phyloP scores from a whole-genome alignment of 1,140 invertebrate genomes.

The Campodea augens region DNA sequence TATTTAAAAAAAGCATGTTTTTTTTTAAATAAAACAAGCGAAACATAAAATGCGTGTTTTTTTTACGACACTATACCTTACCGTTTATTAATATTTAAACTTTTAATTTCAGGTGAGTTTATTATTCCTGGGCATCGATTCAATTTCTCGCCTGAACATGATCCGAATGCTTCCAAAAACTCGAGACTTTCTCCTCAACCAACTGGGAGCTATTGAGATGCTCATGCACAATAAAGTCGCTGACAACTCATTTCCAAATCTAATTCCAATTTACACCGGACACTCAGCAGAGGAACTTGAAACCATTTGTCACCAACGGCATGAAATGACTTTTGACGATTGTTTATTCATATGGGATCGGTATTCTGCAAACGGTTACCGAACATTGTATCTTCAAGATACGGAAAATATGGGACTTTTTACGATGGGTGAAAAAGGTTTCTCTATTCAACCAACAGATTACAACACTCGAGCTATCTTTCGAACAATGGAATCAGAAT shows the following conservation, averaged over 20 bases:
- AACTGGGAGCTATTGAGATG: constrained; percentile 16
- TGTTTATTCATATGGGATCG: constrained; percentile 65
- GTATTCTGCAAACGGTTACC: constrained; percentile 46
- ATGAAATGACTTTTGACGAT: constrained; percentile 30
- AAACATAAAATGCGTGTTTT: too few species aligned
- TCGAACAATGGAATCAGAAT: constrained; percentile 31
- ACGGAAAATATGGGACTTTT: constrained; percentile 50
- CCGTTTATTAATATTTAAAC: too few species aligned
- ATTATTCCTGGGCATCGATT: constrained; percentile 27
- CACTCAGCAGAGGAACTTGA: constrained; percentile 35
- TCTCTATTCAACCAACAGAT: constrained; percentile 53
- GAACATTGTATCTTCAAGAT: constrained; percentile 64
- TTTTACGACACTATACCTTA: too few species aligned
- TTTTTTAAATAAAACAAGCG: too few species aligned
- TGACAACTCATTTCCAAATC: constrained; percentile 66
- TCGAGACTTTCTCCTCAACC: constrained; percentile 16
- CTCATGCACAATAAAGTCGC: constrained; percentile 32
- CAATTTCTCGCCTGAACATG: constrained; percentile 27
- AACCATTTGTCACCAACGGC: constrained; percentile 32
- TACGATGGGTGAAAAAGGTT: constrained; percentile 60
- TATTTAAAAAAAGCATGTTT: too few species aligned
- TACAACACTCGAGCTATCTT: constrained; percentile 62
- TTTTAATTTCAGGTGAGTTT: constrained; percentile 18
- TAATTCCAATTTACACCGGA: constrained; percentile 50
- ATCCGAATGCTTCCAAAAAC: constrained; percentile 24